phyloP scores from a whole-genome alignment of 2,797 vertebrate species.

The Synaphobranchus kaupii region DNA sequence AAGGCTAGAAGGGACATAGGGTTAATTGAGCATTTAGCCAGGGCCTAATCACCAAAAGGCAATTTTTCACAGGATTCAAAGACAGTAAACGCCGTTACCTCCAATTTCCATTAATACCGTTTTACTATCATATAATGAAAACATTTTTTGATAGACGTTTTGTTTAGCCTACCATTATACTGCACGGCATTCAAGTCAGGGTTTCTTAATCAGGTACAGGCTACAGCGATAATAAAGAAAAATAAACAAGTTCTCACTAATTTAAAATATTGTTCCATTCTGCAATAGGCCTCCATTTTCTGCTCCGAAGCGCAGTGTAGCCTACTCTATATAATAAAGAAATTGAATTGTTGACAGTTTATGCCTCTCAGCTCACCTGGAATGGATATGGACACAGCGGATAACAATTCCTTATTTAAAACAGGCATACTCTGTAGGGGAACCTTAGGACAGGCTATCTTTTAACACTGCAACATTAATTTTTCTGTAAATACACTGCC shows the following conservation, averaged over 20 bases:
- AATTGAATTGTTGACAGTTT: background rate
- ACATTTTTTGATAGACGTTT: background rate
- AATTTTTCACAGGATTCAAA: background rate
- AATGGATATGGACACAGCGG: background rate
- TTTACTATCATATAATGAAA: background rate
- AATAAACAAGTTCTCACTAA: background rate
- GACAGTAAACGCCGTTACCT: background rate
- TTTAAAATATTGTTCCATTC: background rate
- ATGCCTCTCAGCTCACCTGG: background rate
- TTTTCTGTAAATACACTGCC: background rate
- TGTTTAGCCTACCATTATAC: background rate
- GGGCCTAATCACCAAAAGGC: background rate
- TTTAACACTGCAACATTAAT: background rate
- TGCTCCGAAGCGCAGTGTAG: background rate
- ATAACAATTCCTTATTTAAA: background rate
- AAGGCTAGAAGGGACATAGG: background rate
- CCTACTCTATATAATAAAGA: background rate
- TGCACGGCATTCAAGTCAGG: background rate
- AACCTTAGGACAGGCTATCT: background rate
- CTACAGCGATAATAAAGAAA: no score
- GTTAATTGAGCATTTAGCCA: slow-evolving; percentile 1
- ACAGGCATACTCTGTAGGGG: background rate
- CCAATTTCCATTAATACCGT: background rate
- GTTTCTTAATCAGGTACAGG: background rate
- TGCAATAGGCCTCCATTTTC: background rate